Percentiles rank a stretch among this genome's conserved stretches.
Evolutionary conservation across 2,797 vertebrate genomes (phyloP).

Genomic region (Gymnothorax javanicus): DNA sequence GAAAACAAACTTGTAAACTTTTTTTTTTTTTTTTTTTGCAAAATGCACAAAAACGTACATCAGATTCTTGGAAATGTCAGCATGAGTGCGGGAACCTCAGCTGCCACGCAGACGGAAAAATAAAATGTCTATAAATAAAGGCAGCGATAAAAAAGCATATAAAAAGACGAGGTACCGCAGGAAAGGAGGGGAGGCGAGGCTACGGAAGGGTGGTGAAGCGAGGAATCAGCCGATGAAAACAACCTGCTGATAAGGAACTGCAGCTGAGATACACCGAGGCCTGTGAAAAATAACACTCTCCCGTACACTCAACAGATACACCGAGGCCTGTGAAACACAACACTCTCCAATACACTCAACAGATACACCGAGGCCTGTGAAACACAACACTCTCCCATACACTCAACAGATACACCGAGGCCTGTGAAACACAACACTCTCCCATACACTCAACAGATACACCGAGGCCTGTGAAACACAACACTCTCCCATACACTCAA

Average conservation of each 20-base stretch:
- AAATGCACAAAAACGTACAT: not conserved
- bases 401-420: no score
- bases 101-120: not conserved
- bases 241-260: not conserved
- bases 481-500: no score
- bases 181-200: not conserved
- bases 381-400: no score
- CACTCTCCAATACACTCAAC: no score
- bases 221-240: not conserved
- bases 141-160: not conserved
- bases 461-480: no score
- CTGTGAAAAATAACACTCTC: no score
- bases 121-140: not conserved
- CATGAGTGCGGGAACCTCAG: not conserved
- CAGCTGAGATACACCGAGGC: not conserved
- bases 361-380: no score
- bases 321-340: no score
- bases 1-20: not conserved
- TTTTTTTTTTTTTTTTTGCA: not conserved
- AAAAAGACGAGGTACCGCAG: no score
- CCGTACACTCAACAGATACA: no score
- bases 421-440: no score
- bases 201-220: not conserved
- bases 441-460: no score
- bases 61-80: not conserved